Evolutionary conservation across 30 jellyfish, hydroid and myxozoan species (phyloP), one percentile per base, ranked within the genome.

Genomic region (Cassiopea xamachana): DNA sequence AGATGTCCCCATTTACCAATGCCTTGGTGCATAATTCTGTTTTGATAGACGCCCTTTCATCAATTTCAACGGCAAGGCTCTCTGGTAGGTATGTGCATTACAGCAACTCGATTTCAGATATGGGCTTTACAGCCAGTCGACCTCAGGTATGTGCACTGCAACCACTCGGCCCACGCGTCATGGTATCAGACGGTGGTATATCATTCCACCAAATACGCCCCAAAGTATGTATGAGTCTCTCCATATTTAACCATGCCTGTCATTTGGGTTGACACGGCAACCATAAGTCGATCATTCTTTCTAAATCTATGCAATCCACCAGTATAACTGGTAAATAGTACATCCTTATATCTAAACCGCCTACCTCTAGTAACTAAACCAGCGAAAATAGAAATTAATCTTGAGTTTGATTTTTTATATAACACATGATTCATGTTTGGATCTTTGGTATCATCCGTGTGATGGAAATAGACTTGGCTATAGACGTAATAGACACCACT

Each of bases 231-330:
- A 1, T 74, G 58, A 17, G 75, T 55, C 69, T 89, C 96, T 3
- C 75, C 68, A 73, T 69, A 81, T 79, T 61, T 62, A 39, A 87
- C 96, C 87, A 89, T 58, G 75, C 48, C 51, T 39, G 4, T 59
- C 39, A 81, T 75, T 48, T 89, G 89, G 43, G 81, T 89, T 46
- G 92, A 75, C 14, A 89, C 92, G 7, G 92, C 96, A 1, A 89
- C 92, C 92, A 89, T 89, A 12, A 89, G 89, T 46, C 83, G 82
- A 59, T 89, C 96, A 10, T 84, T 84, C 50, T 89, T 82, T 73
- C 68, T 81, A 60, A 82, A 81, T 5, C 48, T 6, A 48, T 79
- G 81, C 72, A 49, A 45, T 1, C 96, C 96, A 46, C 89, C 96
- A 1, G 92, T 81, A 79, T 70, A 89, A 27, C 89, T 77, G 55